phyloP scores from a whole-genome alignment of 2,888 invertebrate genomes.

The Lycia hirtaria region DNA sequence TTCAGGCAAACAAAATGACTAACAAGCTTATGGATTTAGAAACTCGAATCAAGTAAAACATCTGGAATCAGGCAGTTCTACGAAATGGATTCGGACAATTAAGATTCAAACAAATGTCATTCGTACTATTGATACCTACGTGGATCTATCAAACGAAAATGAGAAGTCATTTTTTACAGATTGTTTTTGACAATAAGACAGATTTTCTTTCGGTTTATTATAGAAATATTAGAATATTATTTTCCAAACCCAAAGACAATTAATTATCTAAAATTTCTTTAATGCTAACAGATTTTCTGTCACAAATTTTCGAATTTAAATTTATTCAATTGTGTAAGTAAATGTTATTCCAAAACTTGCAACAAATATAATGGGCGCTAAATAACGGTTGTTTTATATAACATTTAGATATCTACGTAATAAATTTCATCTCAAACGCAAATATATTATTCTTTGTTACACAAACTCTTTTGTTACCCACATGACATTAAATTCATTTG shows the following conservation, averaged over 20 bases:
- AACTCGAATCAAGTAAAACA: too few relatives aligned
- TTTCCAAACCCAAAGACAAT: neutral
- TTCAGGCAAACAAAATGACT: too few relatives aligned
- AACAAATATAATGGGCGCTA: neutral
- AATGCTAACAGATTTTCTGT: neutral
- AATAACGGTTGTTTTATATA: neutral
- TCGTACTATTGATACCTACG: too few relatives aligned
- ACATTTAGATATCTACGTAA: neutral
- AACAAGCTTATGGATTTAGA: too few relatives aligned
- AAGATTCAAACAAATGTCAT: too few relatives aligned
- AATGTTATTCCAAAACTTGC: neutral
- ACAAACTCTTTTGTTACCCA: constrained; percentile 5
- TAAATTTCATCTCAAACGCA: constrained; percentile 11
- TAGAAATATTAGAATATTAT: neutral
- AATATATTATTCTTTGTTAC: constrained; percentile 18
- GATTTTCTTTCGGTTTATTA: too few relatives aligned
- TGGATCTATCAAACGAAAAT: too few relatives aligned
- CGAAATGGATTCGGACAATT: too few relatives aligned
- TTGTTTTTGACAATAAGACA: too few relatives aligned
- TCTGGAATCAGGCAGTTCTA: too few relatives aligned
- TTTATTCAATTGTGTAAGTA: neutral
- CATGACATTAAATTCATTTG: constrained; percentile 10
- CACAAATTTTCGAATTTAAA: neutral
- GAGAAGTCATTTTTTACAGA: too few relatives aligned
- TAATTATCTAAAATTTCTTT: neutral